A percentile compares a stretch with the other conserved stretches of the same genome.
These are phyloP conservation scores for Hylaeus volcanicus DNA, from an alignment of 1,140 invertebrate genomes.

Conservation along the genomic window DNA sequence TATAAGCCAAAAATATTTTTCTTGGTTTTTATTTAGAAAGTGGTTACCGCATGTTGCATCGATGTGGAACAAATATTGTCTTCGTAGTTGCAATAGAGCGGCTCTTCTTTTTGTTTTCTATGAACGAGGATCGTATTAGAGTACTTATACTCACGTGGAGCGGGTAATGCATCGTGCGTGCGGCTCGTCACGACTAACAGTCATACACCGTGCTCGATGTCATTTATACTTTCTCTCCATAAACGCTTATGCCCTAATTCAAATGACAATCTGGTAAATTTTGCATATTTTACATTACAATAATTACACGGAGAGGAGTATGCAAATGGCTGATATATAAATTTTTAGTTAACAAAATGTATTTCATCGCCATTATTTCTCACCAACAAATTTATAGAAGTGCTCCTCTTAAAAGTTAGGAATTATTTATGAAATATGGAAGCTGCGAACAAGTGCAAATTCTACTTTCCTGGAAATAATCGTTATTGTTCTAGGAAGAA, in stretches of 20 bases:
- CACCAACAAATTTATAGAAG: too few relatives aligned
- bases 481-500: neutral
- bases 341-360: too few relatives aligned
- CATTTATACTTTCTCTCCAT: conserved; percentile 77
- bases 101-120: neutral
- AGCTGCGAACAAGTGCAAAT: too few relatives aligned
- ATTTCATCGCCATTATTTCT: too few relatives aligned
- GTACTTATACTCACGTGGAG: conserved; percentile 68
- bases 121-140: conserved; percentile 26
- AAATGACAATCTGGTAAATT: conserved; percentile 18
- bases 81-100: conserved; percentile 27
- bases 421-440: neutral
- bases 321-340: too few relatives aligned
- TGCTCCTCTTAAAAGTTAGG: too few relatives aligned
- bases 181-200: conserved; percentile 71
- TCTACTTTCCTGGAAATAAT: neutral
- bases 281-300: neutral
- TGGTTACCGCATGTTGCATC: conserved; percentile 12
- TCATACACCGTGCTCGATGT: conserved; percentile 63
- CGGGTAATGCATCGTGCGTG: conserved; percentile 73
- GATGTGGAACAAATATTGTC: conserved; percentile 12
- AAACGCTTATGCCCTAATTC: conserved; percentile 56
- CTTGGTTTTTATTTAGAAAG: neutral
- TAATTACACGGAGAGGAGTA: too few relatives aligned
- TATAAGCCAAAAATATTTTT: conserved; percentile 23